These are phyloP conservation scores for Cyphomyrus discorhynchus DNA, from an alignment of 2,113 vertebrate genomes.

Conservation along the genomic window DNA sequence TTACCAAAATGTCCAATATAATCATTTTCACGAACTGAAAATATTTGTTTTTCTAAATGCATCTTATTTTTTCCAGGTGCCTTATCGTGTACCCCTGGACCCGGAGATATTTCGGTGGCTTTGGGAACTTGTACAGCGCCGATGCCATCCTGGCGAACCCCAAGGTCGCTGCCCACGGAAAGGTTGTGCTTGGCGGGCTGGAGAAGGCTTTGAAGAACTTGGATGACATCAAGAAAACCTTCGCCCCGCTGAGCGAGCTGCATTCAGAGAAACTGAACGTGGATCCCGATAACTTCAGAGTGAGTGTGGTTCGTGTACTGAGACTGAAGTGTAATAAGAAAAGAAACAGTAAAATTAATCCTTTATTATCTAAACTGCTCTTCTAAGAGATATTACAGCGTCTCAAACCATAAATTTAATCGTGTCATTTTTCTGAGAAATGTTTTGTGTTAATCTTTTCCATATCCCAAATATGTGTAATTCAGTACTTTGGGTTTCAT, in stretches of 20 bases:
- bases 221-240: constrained; percentile 49
- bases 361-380: not conserved
- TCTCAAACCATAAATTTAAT: too few relatives aligned
- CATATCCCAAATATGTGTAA: too few relatives aligned
- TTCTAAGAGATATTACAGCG: too few relatives aligned
- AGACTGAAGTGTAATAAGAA: not conserved
- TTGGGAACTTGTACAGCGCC: constrained; percentile 55
- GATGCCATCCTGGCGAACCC: constrained; percentile 47
- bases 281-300: constrained; percentile 79
- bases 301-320: constrained; percentile 34
- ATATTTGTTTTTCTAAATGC: not conserved
- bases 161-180: constrained; percentile 59
- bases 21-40: not conserved
- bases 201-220: constrained; percentile 58
- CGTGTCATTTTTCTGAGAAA: too few relatives aligned
- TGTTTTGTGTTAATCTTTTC: too few relatives aligned
- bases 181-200: constrained; percentile 57
- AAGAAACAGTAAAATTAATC: not conserved
- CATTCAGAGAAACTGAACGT: constrained; percentile 72
- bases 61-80: constrained; percentile 36
- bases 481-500: too few relatives aligned
- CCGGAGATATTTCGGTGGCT: constrained; percentile 72
- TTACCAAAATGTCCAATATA: not conserved
- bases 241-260: constrained; percentile 61
- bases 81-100: constrained; percentile 58